phyloP scores from a whole-genome alignment of 2,888 invertebrate genomes.

The Eristalis intricaria region DNA sequence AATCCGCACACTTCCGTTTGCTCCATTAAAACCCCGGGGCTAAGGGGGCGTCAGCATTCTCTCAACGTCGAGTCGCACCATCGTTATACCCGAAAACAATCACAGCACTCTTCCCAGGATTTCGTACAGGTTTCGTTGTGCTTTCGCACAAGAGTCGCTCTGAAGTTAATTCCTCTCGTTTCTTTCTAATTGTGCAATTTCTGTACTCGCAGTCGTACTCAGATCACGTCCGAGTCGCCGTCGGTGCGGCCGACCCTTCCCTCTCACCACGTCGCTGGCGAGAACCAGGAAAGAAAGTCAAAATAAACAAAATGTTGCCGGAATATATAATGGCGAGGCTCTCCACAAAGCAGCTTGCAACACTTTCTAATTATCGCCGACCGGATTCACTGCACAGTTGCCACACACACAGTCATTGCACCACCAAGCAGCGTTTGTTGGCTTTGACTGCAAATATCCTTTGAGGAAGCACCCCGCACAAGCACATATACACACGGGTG shows the following conservation, averaged over 20 bases:
- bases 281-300: constrained; percentile 32
- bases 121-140: constrained; percentile 9
- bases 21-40: too few relatives aligned
- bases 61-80: not conserved
- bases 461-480: constrained; percentile 20
- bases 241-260: not conserved
- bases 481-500: not conserved
- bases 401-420: constrained; percentile 31
- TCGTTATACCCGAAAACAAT: constrained; percentile 2
- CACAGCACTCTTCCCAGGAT: constrained; percentile 5
- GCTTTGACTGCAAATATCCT: constrained; percentile 58
- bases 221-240: not conserved
- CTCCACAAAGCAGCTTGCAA: constrained; percentile 41
- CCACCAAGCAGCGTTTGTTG: constrained; percentile 24
- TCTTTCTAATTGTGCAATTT: constrained; percentile 33
- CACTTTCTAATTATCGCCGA: constrained; percentile 61
- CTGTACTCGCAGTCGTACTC: constrained; percentile 24
- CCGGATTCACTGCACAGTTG: constrained; percentile 51
- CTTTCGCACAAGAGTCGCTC: not conserved
- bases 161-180: constrained; percentile 31
- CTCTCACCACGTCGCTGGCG: not conserved
- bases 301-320: constrained; percentile 48
- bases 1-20: not conserved
- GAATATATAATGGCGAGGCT: constrained; percentile 37
- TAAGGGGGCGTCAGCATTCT: not conserved